Evolutionary conservation across 2,113 vertebrate genomes (phyloP).

Genomic region (Panthera uncia): DNA sequence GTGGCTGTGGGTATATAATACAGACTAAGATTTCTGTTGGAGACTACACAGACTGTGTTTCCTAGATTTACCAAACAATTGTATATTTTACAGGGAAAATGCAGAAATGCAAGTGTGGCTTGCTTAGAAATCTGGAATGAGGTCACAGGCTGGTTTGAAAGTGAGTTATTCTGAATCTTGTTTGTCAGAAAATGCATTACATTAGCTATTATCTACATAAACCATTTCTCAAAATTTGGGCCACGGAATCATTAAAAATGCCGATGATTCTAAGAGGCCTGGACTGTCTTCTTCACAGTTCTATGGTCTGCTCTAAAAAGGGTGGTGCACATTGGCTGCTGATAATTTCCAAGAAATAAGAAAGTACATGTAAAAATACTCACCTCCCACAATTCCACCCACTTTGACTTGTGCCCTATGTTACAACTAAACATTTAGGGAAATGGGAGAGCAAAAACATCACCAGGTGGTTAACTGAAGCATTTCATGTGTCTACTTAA

Average conservation of each 20-base stretch:
- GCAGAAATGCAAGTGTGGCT: constrained; percentile 8
- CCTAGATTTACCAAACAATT: background rate
- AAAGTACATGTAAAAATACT: background rate
- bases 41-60: background rate
- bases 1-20: background rate
- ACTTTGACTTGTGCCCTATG: background rate
- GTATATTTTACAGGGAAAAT: background rate
- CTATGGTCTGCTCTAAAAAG: background rate
- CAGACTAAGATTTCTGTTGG: background rate
- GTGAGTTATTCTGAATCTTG: background rate
- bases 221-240: background rate
- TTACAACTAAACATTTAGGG: background rate
- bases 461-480: background rate
- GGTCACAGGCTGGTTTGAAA: background rate
- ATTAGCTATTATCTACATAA: background rate
- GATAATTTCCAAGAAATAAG: background rate
- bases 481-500: background rate
- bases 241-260: background rate
- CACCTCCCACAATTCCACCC: background rate
- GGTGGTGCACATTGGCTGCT: background rate
- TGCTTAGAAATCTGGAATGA: background rate
- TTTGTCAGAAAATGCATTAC: background rate
- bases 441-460: background rate
- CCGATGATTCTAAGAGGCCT: background rate
- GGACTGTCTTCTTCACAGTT: background rate